Conservation (phyloP, 53 echinoderm and acorn worm species). For the Apostichopus leukothele region DNA sequence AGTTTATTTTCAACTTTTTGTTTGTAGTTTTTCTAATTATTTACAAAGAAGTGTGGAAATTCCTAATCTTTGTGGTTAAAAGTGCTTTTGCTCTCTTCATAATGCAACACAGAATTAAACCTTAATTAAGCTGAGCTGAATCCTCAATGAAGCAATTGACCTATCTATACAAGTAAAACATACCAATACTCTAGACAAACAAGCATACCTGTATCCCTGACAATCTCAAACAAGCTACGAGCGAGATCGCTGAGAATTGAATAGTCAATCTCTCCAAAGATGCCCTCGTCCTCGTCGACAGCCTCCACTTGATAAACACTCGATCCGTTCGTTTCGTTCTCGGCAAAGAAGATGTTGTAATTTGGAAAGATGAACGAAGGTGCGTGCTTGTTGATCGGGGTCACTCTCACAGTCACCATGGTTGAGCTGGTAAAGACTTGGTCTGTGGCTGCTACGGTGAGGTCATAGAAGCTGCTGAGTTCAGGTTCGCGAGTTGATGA, state of each 20-base stretch:
- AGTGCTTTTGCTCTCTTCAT: too few species aligned
- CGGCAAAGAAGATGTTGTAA: slow-evolving; percentile 77
- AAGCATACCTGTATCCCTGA: slow-evolving; percentile 72
- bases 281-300: slow-evolving; percentile 70
- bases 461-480: slow-evolving; percentile 63
- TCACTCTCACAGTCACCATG: slow-evolving; percentile 61
- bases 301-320: slow-evolving; percentile 79
- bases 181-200: too few species aligned
- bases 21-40: too few species aligned
- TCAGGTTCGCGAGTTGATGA: slow-evolving; percentile 73
- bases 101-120: too few species aligned
- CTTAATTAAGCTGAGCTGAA: too few species aligned
- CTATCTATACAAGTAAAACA: too few species aligned
- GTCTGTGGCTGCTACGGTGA: slow-evolving; percentile 89
- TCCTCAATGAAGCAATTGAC: too few species aligned
- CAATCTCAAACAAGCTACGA: slow-evolving; percentile 76
- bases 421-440: slow-evolving; percentile 95
- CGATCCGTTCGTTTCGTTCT: slow-evolving; percentile 83
- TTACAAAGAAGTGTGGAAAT: too few species aligned
- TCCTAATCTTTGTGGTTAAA: too few species aligned
- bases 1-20: too few species aligned
- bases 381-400: slow-evolving; percentile 71
- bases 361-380: slow-evolving; percentile 76
- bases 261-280: slow-evolving; percentile 72
- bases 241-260: slow-evolving; percentile 83